Evolutionary conservation across 2,113 vertebrate species (phyloP).

Genomic region (Phaethornis superciliosus): DNA sequence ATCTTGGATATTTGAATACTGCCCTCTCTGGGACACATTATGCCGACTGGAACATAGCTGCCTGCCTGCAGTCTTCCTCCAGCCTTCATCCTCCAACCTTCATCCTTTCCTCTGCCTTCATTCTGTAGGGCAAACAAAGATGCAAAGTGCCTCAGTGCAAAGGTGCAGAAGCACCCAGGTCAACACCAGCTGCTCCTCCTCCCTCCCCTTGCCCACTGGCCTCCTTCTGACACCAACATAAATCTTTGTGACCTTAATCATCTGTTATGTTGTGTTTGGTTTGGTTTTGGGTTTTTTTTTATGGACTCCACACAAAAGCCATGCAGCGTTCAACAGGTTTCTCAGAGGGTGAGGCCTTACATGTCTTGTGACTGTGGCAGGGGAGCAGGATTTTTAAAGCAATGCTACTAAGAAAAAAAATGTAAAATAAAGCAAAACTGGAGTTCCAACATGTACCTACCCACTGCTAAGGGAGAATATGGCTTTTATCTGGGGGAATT

Average conservation of each 20-base stretch:
- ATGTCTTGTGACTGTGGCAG: neutral
- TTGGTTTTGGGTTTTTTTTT: too few relatives aligned
- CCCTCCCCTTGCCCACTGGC: neutral
- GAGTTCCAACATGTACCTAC: neutral
- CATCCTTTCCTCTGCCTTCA: neutral
- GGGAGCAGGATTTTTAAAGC: neutral
- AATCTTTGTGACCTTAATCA: neutral
- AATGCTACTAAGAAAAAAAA: neutral
- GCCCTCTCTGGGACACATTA: neutral
- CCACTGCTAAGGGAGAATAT: neutral
- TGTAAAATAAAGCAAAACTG: neutral
- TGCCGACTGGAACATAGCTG: rapidly evolving
- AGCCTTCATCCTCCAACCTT: neutral
- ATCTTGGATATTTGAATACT: neutral
- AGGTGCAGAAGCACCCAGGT: neutral
- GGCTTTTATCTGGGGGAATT: neutral
- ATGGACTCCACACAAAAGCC: neutral
- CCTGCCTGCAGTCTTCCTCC: neutral
- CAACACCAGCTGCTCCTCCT: neutral
- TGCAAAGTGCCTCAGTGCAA: neutral
- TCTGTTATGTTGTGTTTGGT: too few relatives aligned
- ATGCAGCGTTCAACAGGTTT: neutral
- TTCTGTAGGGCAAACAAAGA: neutral
- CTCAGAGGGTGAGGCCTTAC: neutral
- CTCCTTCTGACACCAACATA: neutral